Evolutionary conservation across 2,888 invertebrate species (phyloP).

Genomic region (Malthinus seriepunctatus): DNA sequence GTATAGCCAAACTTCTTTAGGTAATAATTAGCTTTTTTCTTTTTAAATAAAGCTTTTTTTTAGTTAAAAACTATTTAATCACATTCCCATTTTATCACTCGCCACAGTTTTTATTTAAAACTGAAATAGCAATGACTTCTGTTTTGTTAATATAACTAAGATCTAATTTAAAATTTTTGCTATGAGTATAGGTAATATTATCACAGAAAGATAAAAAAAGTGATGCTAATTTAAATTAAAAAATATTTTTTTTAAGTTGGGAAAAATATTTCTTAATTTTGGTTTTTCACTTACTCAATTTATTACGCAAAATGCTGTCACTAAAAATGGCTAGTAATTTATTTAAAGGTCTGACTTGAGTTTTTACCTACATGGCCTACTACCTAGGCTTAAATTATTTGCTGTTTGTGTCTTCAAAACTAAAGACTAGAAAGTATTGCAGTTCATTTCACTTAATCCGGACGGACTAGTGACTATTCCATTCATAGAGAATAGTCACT

Average conservation of each 20-base stretch:
- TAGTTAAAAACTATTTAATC: constrained; percentile 22
- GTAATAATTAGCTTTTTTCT: constrained; percentile 2
- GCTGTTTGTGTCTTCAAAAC: no score
- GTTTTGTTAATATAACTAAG: constrained; percentile 9
- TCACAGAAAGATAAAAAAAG: constrained; percentile 27
- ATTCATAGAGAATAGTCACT: no score
- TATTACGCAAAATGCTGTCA: constrained; percentile 13
- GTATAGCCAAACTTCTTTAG: constrained; percentile 3
- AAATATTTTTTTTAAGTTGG: neutral
- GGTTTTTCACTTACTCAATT: neutral
- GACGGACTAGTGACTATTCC: no score
- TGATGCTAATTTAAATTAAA: constrained; percentile 3
- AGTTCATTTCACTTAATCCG: no score
- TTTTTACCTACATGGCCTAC: neutral
- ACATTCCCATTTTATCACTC: constrained; percentile 27
- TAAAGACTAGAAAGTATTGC: no score
- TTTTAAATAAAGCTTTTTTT: constrained; percentile 21
- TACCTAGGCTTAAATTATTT: no score
- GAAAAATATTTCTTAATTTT: no score
- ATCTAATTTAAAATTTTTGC: constrained; percentile 15
- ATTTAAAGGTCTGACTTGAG: no score
- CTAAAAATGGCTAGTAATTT: constrained; percentile 9
- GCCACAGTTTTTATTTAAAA: constrained; percentile 17
- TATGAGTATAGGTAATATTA: constrained; percentile 20
- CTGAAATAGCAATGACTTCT: constrained; percentile 20